These are phyloP conservation scores for Dermatemys mawii DNA, from an alignment of 2,113 vertebrate species.

Conservation along the genomic window DNA sequence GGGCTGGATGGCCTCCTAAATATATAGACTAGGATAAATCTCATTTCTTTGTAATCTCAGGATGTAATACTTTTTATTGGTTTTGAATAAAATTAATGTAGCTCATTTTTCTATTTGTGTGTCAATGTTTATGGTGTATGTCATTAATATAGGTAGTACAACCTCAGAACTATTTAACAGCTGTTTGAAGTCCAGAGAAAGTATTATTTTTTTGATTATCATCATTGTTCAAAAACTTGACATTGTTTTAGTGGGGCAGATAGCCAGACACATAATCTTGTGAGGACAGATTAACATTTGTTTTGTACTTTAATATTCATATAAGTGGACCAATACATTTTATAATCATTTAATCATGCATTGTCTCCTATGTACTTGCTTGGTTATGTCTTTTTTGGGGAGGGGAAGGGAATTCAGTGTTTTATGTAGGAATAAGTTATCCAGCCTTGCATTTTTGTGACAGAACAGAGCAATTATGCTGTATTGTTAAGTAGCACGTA, in stretches of 20 bases:
- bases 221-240: background rate
- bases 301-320: too few species aligned
- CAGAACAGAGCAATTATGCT: accelerated
- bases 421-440: background rate
- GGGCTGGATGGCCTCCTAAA: conserved; percentile 36
- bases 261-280: too few species aligned
- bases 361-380: background rate
- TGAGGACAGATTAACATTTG: background rate
- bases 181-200: background rate
- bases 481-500: accelerated
- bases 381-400: background rate
- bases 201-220: background rate
- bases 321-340: background rate
- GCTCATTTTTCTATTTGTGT: background rate
- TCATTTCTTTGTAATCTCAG: background rate
- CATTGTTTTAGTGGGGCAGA: background rate
- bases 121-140: background rate
- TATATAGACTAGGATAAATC: background rate
- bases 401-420: background rate
- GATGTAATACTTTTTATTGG: background rate
- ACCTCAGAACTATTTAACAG: background rate
- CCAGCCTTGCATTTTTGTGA: accelerated
- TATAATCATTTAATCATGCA: background rate
- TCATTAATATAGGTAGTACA: background rate
- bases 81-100: conserved; percentile 14